phyloP scores from a whole-genome alignment of 2,113 vertebrate genomes.

The Dermatemys mawii region DNA sequence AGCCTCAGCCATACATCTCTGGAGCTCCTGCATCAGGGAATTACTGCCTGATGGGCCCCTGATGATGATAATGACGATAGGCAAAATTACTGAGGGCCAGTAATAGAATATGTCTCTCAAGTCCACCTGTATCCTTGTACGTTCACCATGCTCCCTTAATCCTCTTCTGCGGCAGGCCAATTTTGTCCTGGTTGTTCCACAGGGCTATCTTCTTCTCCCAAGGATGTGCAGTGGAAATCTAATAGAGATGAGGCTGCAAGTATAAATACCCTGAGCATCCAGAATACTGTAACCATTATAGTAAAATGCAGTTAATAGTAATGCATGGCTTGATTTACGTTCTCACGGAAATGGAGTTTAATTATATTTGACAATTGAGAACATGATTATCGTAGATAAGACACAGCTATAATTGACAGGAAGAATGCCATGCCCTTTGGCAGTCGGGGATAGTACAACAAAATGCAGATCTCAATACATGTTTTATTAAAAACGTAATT shows the following conservation, averaged over 20 bases:
- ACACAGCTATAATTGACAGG: neutral
- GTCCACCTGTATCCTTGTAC: neutral
- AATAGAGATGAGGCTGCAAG: neutral
- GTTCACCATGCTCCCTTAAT: neutral
- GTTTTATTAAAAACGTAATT: neutral
- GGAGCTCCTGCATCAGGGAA: neutral
- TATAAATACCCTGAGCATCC: neutral
- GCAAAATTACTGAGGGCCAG: neutral
- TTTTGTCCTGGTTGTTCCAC: neutral
- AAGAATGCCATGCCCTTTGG: neutral
- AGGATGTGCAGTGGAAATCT: neutral
- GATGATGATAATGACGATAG: neutral
- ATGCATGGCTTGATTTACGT: neutral
- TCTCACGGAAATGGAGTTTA: neutral
- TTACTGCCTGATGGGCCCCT: neutral
- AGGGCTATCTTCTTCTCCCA: neutral
- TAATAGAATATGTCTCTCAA: neutral
- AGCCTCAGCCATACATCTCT: neutral
- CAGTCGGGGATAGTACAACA: neutral
- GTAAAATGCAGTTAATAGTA: neutral
- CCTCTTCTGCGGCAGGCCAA: neutral
- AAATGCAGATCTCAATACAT: neutral
- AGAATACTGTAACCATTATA: neutral
- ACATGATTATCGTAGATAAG: neutral
- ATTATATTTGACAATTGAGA: neutral